Conservation (phyloP, 2,888 invertebrate genomes). For the Eupithecia inturbata region DNA sequence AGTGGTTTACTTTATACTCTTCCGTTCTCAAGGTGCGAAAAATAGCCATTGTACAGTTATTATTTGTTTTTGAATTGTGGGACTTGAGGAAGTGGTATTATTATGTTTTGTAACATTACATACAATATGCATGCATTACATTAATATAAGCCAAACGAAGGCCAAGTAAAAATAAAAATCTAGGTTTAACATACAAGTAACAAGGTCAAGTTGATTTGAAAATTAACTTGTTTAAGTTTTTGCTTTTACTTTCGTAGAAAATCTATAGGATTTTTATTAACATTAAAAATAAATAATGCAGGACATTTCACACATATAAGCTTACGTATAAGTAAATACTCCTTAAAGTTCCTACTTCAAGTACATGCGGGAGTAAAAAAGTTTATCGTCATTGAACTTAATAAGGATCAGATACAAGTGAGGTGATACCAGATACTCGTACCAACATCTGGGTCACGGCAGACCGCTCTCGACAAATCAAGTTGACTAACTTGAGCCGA, state of each 20-base stretch:
- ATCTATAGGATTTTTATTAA: too few species aligned
- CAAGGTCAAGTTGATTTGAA: neutral
- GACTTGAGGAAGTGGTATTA: neutral
- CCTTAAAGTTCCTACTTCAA: neutral
- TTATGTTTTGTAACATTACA: slow-evolving; percentile 1
- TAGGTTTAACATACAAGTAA: neutral
- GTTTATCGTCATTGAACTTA: neutral
- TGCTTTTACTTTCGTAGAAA: neutral
- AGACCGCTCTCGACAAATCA: slow-evolving; percentile 30
- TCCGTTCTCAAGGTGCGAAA: neutral
- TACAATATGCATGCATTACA: neutral
- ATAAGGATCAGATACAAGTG: slow-evolving; percentile 8
- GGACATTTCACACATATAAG: neutral
- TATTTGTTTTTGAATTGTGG: neutral
- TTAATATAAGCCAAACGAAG: neutral
- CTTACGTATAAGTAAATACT: neutral
- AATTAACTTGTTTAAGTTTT: neutral
- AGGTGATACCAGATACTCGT: slow-evolving; percentile 18
- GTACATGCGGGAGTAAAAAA: neutral
- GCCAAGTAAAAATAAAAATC: too few species aligned
- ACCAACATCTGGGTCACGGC: slow-evolving; percentile 28
- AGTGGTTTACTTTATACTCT: neutral
- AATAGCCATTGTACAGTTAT: neutral
- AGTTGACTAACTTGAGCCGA: slow-evolving; percentile 40
- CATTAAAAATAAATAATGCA: too few species aligned